Evolutionary conservation across 2,888 invertebrate species (phyloP).

Genomic region (Oxytorus armatus): DNA sequence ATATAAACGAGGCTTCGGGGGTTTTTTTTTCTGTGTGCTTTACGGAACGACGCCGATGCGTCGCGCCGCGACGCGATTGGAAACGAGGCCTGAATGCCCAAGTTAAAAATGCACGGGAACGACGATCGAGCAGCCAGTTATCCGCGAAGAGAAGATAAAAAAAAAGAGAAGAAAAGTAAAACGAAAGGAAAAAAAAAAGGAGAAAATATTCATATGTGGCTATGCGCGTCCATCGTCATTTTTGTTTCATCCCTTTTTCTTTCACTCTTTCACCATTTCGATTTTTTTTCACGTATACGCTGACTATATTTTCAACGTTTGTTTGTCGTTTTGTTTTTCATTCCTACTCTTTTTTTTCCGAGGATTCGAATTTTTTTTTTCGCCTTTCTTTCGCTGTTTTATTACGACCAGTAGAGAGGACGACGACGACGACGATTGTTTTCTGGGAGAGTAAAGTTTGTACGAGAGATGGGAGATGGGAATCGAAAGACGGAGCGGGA

Average conservation of each 20-base stretch:
- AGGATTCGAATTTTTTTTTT: constrained; percentile 26
- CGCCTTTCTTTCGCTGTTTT: constrained; percentile 45
- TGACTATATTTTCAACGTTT: constrained; percentile 39
- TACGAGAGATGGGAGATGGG: not conserved
- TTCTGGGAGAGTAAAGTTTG: constrained; percentile 16
- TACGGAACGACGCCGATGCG: constrained; percentile 76
- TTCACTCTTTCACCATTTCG: constrained; percentile 49
- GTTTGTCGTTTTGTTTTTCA: constrained; percentile 23
- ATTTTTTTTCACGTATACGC: constrained; percentile 16
- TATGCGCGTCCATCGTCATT: constrained; percentile 59
- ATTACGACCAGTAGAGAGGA: constrained; percentile 2
- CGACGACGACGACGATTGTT: constrained; percentile 49
- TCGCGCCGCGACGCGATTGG: constrained; percentile 66
- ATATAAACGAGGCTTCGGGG: constrained; percentile 76
- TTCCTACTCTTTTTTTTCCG: constrained; percentile 15
- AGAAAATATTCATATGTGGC: constrained; percentile 60
- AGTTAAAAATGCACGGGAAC: constrained; percentile 62
- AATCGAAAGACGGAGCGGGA: not conserved
- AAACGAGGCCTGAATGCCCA: constrained; percentile 71
- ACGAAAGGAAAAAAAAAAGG: constrained; percentile 7
- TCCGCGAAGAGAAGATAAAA: constrained; percentile 56
- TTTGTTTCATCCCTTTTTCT: constrained; percentile 50
- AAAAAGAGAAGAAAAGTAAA: constrained; percentile 29
- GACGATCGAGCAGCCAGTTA: constrained; percentile 73
- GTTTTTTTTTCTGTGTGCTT: constrained; percentile 80